Evolutionary conservation across 2,797 vertebrate species (phyloP).

Genomic region (Menidia menidia): DNA sequence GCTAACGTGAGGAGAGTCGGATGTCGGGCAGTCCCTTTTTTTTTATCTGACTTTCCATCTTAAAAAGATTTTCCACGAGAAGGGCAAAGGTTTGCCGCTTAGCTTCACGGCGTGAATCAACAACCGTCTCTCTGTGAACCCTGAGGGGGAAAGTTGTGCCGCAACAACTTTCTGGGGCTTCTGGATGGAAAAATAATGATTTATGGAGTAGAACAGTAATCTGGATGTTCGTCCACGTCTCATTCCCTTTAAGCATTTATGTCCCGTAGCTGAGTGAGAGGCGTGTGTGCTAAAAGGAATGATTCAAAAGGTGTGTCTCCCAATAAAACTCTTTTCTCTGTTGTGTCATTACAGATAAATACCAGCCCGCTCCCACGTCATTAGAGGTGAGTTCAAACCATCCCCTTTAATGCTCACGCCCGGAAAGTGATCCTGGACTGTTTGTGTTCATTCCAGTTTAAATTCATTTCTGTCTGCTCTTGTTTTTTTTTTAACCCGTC

Average conservation of each 20-base stretch:
- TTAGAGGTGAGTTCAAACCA: constrained; percentile 74
- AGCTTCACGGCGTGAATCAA: constrained; percentile 12
- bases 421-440: too few relatives aligned
- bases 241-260: constrained; percentile 42
- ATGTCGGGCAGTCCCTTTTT: background rate
- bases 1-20: background rate
- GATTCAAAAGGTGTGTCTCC: constrained; percentile 31
- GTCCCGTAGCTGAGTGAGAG: background rate
- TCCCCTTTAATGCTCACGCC: constrained; percentile 63
- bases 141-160: constrained; percentile 32
- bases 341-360: constrained; percentile 75
- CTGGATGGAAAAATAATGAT: constrained; percentile 33
- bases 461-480: too few relatives aligned
- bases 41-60: background rate
- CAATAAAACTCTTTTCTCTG: constrained; percentile 28
- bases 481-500: too few relatives aligned
- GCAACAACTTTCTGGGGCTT: constrained; percentile 19
- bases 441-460: too few relatives aligned
- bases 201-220: constrained; percentile 33
- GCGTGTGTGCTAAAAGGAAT: constrained; percentile 14
- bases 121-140: background rate
- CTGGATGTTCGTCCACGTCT: too few relatives aligned
- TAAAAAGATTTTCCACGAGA: constrained; percentile 16
- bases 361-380: constrained; percentile 61
- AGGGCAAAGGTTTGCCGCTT: background rate